Evolutionary conservation across 37 sponge, comb jelly and placozoan species (phyloP).

Genomic region (Ephydatia muelleri): DNA sequence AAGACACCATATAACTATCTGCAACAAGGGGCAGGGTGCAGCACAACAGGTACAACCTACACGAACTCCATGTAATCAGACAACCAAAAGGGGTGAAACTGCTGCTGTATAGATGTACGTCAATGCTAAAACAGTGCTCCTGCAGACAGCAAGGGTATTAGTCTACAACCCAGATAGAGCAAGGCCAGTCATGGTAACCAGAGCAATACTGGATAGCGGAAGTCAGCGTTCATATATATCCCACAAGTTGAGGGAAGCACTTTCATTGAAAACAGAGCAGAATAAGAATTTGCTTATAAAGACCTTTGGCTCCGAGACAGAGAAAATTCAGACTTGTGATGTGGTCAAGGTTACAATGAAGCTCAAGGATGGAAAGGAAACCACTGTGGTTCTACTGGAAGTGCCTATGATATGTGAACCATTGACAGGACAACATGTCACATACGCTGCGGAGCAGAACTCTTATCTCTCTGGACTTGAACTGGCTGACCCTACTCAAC

Average conservation of each 20-base stretch:
- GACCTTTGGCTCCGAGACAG: constrained; percentile 1
- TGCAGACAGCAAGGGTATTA: constrained; percentile 8
- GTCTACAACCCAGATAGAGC: constrained; percentile 11
- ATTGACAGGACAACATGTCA: too few species aligned
- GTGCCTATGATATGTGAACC: too few species aligned
- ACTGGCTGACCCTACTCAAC: too few species aligned
- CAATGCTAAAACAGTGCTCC: background rate
- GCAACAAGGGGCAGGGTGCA: background rate
- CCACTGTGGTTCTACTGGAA: too few species aligned
- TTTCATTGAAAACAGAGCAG: background rate
- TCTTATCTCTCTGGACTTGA: too few species aligned
- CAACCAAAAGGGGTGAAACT: background rate
- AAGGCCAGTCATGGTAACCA: background rate
- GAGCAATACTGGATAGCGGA: background rate
- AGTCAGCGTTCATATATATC: background rate
- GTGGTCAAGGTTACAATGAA: background rate
- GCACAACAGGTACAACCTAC: background rate
- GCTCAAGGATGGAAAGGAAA: background rate
- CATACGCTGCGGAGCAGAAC: too few species aligned
- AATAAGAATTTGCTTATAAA: background rate
- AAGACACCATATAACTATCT: constrained; percentile 13
- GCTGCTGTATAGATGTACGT: background rate
- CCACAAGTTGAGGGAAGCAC: background rate
- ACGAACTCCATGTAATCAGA: background rate
- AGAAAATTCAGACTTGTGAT: background rate